phyloP scores from a whole-genome alignment of 2,113 vertebrate species.

The Sorex fumeus region DNA sequence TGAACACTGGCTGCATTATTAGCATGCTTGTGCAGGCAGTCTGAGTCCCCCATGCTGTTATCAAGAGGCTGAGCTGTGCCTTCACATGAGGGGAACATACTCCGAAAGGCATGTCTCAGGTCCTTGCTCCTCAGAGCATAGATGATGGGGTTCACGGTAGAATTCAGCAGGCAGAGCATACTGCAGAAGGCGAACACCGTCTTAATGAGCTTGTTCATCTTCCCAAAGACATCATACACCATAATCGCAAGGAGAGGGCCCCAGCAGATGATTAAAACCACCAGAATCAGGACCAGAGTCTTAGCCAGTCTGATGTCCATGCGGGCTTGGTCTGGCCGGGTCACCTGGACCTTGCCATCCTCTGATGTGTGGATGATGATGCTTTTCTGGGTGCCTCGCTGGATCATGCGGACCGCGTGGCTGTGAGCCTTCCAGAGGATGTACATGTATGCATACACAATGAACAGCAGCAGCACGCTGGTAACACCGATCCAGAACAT shows the following conservation, averaged over 20 bases:
- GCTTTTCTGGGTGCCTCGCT: constrained; percentile 98
- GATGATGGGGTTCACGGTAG: constrained; percentile 99
- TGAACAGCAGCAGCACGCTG: constrained; percentile 96
- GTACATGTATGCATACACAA: constrained; percentile 99
- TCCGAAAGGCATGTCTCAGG: constrained; percentile 97
- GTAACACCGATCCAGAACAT: constrained; percentile 99
- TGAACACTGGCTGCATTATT: constrained; percentile 93
- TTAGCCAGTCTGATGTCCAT: constrained; percentile 99
- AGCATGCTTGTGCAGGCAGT: constrained; percentile 95
- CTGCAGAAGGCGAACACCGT: constrained; percentile 99
- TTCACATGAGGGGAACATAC: constrained; percentile 95
- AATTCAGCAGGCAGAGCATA: constrained; percentile 99
- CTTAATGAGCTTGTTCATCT: constrained; percentile 98
- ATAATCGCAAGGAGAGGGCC: constrained; percentile 98
- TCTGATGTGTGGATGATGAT: constrained; percentile 96
- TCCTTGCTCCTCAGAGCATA: constrained; percentile 99
- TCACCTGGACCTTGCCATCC: constrained; percentile 97
- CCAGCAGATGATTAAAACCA: constrained; percentile 99
- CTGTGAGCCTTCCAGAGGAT: constrained; percentile 99
- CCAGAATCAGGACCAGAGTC: constrained; percentile 98
- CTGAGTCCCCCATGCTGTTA: constrained; percentile 97
- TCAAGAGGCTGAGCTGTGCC: constrained; percentile 95
- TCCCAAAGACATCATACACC: constrained; percentile 99
- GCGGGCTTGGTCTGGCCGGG: constrained; percentile 96
- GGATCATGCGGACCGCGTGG: constrained; percentile 97